Base-by-base conservation (phyloP, 2,797 vertebrate species). In the Harpagifer antarcticus region DNA sequence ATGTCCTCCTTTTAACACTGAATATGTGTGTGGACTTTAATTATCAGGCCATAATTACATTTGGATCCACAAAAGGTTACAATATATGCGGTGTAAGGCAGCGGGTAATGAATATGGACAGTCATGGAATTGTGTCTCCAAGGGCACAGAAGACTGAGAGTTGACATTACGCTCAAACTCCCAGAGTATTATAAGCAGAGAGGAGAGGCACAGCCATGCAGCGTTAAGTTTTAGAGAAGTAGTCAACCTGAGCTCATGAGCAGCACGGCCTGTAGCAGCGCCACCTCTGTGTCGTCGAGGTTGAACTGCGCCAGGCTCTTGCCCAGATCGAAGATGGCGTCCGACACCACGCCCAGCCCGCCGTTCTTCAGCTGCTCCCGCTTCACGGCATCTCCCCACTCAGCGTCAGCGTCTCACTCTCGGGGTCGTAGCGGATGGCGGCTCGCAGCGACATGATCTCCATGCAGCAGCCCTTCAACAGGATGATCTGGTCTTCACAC, bases 381-480 rank as follows among this genome's bases (percentile, higher is more conserved):
- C 78, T 97, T 97, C 82, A 98, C 97, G 0, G 97, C 97, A 97
- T 97, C 90, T 98, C 97, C 40, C 97, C 97, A n/a, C 96, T 97
- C 72, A 98, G 94, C 2, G 97, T 98, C 88, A 98, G 93, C 8
- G 97, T 98, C 88, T 98, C 96, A 33, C 97, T 98, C 72, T 98
- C 96, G 0, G 97, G 96, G 92, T 98, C 97, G 45, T 98, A 98
- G 91, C 97, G 96, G 77, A 98, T 96, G 47, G 97, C 97, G 0
- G 97, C 97, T 72, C 97, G 94, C 85, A 97, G 94, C 1, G 97
- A 98, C 97, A 98, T 98, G 94, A 98, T 97, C 95, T 98, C 97
- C 97, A 97, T 97, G 93, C 97, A 98, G 95, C 97, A 98, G 88
- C 97, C 97, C 89, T 98, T 97, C 91, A 98, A 90, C 89, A 97